Evolutionary conservation across 2,888 invertebrate species (phyloP), one percentile per base, ranked within the genome.

Genomic region (Zeuzera pyrina): DNA sequence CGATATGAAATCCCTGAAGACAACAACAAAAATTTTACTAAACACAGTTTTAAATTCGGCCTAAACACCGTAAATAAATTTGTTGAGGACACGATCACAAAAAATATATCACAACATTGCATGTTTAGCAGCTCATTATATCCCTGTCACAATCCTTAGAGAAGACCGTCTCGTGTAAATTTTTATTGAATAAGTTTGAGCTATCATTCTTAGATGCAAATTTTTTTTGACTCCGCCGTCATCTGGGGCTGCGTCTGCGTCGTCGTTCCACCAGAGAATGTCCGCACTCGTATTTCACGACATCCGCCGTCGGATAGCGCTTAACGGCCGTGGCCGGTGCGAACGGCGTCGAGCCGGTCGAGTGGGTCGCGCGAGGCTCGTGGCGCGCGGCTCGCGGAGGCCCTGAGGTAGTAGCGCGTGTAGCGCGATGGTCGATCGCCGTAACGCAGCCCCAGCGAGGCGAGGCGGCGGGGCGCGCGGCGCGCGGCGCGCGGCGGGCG

Each of bases 51-150:
- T 39, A 33, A 49, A 73, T 76, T 77, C 76, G 78, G 73, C 70
- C 67, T 49, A 53, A 61, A 66, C 63, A 68, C 61, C 47, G 61
- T 38, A 53, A 52, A 52, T 36, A 31, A 53, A 54, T 49, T 48
- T 46, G n/a, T n/a, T n/a, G 48, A 44, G 51, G 43, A 52, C 46
- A 21, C 57, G 66, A 74, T n/a, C 76, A 76, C 68, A 53, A 66
- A 73, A 60, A 69, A 53, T 49, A 47, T 63, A 65, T 72, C 79
- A 78, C 77, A 72, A 74, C 81, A 81, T 78, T 81, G 81, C 81
- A 81, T 81, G 81, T 71, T 73, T 81, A 81, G 79, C 70, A 63
- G 70, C 70, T 78, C 79, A 81, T 77, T 59, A 66, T 57, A 65
- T 64, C 69, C 79, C 77, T 73, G 74, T 74, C 78, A 77, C 78